Base-by-base conservation (phyloP, 2,113 vertebrate species). In the Pavo muticus region DNA sequence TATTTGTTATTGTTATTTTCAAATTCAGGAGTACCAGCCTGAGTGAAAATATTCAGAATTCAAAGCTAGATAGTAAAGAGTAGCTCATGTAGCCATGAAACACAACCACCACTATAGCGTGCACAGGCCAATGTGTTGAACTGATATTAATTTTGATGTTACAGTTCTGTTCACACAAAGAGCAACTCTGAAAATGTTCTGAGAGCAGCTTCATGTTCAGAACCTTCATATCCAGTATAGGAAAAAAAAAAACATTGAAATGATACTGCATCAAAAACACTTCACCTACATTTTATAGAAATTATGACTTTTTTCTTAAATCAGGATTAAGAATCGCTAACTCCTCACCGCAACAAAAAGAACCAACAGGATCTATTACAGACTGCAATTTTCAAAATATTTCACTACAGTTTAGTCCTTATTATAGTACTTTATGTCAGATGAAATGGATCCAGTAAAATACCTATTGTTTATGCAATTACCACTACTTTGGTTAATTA, bases 51-150 rank as follows among this genome's bases (percentile, higher is more conserved):
- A 44, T 12, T 75, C 25, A 69, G 52, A 81, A 90, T 59, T 14
- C 90, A 92, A 86, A 23, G 14, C 11, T 15, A 69, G 57, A 40
- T 10, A 90, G 13, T 10, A 80, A 67, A 47, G 5, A 76, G 65
- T 30, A 57, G 5, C 8, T 90, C 37, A 81, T 16, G 67, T 60
- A 12, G 50, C 44, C 35, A 14, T 74, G 57, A 93, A 83, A 77
- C 9, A 27, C 17, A 47, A n/a, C 3, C 16, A 37, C 20, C 21
- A 73, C 2, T 16, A 5, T 0, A 40, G 11, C 3, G 0, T 16
- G 37, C 25, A 47, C 6, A 27, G 35, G 52, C 35, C 65, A 59
- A 14, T 24, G n/a, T 40, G 52, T 86, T 67, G 44, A 76, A 21
- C 20, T 93, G 57, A 88, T 91, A 60, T 61, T 54, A 90, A 47